Base-by-base conservation (phyloP, 2,797 vertebrate species). In the Enteromius argenteus region DNA sequence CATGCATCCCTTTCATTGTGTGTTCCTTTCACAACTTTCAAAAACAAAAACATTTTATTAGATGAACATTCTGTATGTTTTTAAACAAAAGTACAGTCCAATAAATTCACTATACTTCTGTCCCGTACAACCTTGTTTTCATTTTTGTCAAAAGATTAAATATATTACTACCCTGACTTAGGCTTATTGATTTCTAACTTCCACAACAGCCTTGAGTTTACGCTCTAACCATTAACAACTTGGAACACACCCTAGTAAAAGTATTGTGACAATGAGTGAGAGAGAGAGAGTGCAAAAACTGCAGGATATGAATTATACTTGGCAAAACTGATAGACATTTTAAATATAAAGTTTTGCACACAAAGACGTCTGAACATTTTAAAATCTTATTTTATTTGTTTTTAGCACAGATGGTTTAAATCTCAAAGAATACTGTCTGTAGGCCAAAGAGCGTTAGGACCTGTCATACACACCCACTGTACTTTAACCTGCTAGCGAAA, bases 171-270 rank as follows among this genome's bases (percentile, higher is more conserved):
- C 5, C 4, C 11, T 62, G 23, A 62, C 23, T 6, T 15, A 30
- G 58, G 13, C 5, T 2, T 30, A 15, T 15, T 51, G 27, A 53
- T 17, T 73, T 73, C 1, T 51, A 73, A 51, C 27, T 35, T 53
- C 46, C 27, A 35, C 51, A 74, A 21, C 92, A 94, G 93, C 91
- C 2, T 30, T 68, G 58, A 93, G 89, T 93, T 94, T 93, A 58
- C 76, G 15, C 53, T 86, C 91, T 90, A 91, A 90, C 84, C 83
- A 92, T 88, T 89, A 87, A 87, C 87, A 89, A 21, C 21, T 0
- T 37, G n/a, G 32, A 80, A 85, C 88, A 79, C 79, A 77, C 86
- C 91, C 87, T 85, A 72, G 37, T 73, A 39, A 64, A n/a, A 27
- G 23, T 78, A 44, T 30, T 13, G 37, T 39, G 37, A 42, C 17